Percentiles rank a stretch among this genome's conserved stretches.
Conservation (phyloP, 2,113 vertebrate genomes). For the Channa argus region DNA sequence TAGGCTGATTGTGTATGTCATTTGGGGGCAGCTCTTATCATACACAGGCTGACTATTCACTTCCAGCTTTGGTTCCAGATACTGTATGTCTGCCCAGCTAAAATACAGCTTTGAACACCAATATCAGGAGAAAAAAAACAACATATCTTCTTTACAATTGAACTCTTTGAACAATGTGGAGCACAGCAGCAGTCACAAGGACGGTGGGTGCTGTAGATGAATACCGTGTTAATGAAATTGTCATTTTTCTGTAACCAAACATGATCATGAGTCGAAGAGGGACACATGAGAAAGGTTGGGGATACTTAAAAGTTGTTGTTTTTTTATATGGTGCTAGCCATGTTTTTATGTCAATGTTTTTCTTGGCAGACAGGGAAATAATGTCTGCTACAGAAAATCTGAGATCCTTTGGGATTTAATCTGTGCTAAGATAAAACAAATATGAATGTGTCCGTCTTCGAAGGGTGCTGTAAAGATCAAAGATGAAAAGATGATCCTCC, state of each 20-base stretch:
- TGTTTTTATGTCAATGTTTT: background rate
- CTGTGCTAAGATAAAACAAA: background rate
- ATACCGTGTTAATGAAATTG: constrained; percentile 24
- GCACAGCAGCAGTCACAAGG: constrained; percentile 46
- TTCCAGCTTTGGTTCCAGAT: background rate
- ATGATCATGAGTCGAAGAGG: constrained; percentile 45
- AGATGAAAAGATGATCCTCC: too few species aligned
- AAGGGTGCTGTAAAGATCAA: too few species aligned
- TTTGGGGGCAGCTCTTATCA: constrained; percentile 17
- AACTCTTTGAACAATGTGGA: constrained; percentile 34
- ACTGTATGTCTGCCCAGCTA: constrained; percentile 3
- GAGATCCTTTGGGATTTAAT: background rate
- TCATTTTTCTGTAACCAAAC: constrained; percentile 41
- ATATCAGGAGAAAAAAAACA: background rate
- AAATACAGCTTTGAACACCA: background rate
- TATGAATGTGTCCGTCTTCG: background rate
- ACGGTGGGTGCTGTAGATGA: constrained; percentile 27
- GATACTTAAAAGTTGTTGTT: constrained; percentile 1
- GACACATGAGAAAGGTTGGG: background rate
- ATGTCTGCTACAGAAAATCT: too few species aligned
- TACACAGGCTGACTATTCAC: background rate
- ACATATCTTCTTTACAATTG: constrained; percentile 22
- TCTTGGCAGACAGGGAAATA: background rate
- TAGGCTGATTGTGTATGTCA: background rate
- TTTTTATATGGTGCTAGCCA: background rate